These are phyloP conservation scores for Heterotilapia buettikoferi DNA, from an alignment of 2,113 vertebrate genomes.

Conservation along the genomic window DNA sequence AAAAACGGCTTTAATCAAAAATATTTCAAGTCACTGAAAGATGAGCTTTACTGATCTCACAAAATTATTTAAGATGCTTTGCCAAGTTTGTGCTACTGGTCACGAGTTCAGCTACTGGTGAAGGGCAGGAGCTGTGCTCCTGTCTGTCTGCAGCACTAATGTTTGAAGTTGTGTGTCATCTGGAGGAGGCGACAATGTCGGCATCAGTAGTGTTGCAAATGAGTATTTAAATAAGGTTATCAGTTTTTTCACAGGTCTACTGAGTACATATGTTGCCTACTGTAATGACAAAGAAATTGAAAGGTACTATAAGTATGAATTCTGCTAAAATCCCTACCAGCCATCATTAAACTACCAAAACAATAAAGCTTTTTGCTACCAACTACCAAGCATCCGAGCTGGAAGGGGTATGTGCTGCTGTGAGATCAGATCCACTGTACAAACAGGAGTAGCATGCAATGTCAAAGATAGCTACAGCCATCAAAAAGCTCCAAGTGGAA, in stretches of 20 bases:
- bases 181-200: background rate
- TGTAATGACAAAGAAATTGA: background rate
- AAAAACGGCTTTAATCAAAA: background rate
- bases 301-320: background rate
- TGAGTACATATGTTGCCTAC: background rate
- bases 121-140: rapidly evolving
- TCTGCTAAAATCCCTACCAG: background rate
- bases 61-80: background rate
- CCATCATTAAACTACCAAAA: background rate
- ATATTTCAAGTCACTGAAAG: background rate
- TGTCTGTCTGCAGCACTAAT: background rate
- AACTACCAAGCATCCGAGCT: background rate
- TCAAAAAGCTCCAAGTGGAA: background rate
- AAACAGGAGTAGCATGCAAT: background rate
- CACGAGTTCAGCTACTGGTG: background rate
- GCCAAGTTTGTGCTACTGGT: background rate
- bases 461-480: background rate
- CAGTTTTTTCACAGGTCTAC: background rate
- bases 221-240: background rate
- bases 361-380: background rate
- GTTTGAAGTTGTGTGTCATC: background rate
- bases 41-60: background rate
- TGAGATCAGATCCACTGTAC: background rate
- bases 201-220: background rate
- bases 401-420: background rate